Conservation (phyloP, 2,113 vertebrate species). For the Oophaga pumilio region DNA sequence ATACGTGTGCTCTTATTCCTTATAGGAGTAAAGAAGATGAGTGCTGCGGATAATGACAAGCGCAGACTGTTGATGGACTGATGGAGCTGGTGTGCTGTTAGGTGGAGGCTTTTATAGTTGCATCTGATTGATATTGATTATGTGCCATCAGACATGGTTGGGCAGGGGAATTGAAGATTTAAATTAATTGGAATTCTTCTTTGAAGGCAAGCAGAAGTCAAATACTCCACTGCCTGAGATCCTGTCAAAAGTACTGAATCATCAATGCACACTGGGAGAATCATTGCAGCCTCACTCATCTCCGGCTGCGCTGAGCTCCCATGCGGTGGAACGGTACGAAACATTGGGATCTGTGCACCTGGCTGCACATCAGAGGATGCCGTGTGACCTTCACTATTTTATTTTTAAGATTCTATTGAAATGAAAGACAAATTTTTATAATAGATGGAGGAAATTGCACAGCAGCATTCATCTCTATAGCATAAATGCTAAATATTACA, state of each 20-base stretch:
- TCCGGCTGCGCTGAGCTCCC: background rate
- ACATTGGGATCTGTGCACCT: background rate
- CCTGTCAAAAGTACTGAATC: constrained; percentile 27
- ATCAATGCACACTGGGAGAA: constrained; percentile 1
- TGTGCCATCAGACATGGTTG: constrained; percentile 17
- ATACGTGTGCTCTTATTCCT: background rate
- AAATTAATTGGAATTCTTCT: constrained; percentile 50
- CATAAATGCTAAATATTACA: background rate
- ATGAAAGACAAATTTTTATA: background rate
- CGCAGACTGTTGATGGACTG: background rate
- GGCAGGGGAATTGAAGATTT: constrained; percentile 26
- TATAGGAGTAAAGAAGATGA: background rate
- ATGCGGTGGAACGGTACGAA: background rate
- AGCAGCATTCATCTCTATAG: background rate
- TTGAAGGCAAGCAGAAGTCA: constrained; percentile 31
- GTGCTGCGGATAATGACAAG: background rate
- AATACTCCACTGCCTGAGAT: background rate
- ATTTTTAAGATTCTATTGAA: background rate
- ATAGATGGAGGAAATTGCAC: background rate
- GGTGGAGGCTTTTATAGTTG: constrained; percentile 2
- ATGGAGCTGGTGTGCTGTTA: background rate
- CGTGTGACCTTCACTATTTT: background rate
- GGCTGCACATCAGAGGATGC: constrained; percentile 4
- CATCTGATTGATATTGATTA: constrained; percentile 53
- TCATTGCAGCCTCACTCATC: background rate